Evolutionary conservation across 2,888 invertebrate genomes (phyloP), one percentile per base, ranked within the genome.

Genomic region (Trissolcus brochymenae): DNA sequence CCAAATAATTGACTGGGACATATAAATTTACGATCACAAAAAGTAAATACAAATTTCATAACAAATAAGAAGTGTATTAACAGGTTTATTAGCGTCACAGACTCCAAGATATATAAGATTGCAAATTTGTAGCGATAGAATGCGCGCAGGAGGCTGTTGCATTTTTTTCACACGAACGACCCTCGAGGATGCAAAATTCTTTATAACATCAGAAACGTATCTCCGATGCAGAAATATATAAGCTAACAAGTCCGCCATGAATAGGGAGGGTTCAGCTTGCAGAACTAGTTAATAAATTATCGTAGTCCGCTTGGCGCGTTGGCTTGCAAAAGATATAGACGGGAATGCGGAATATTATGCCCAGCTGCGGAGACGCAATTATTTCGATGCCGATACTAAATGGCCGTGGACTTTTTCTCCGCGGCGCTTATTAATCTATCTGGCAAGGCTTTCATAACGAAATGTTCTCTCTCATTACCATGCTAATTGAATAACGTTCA

Each of bases 261-360:
- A 74, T 76, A 76, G 71, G 67, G 35, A 35, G 68, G 74, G 71
- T 75, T 78, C 76, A 73, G 85, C 86, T 83, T 79, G 85, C 83
- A 82, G 84, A 86, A 87, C 87, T 87, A 87, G 86, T 87, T 87
- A 87, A 87, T 87, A 87, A 87, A 87, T 87, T 87, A 87, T 86
- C 84, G 82, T 84, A 84, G 84, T 82, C 84, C 67, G 83, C 84
- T 35, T 35, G 82, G 85, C 86, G 11, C 85, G 84, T 85, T 83
- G 79, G 62, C 46, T 64, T 75, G 71, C 70, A 71, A 73, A n/a
- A 66, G 60, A 65, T 68, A 70, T 62, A 74, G 78, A 74, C 70
- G 78, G 65, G 76, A 72, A 76, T 76, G 72, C 67, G 67, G 76
- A 76, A 76, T 76, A 76, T 76, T 66, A 71, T 66, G 43, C 61